Evolutionary conservation across 1,140 invertebrate species (phyloP).

Genomic region (Bactericera cockerelli): DNA sequence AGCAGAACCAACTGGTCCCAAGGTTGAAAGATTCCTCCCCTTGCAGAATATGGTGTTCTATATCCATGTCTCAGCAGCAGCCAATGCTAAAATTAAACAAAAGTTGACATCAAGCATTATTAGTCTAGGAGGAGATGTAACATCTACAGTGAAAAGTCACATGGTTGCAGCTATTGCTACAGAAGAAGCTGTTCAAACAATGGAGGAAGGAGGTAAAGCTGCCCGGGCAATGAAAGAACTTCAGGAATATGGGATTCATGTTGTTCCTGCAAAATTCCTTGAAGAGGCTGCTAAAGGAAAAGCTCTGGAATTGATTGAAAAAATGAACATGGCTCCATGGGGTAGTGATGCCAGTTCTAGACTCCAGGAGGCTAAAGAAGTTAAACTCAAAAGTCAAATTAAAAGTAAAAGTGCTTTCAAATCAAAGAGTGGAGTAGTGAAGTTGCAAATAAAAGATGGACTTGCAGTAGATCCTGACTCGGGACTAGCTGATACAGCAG

Average conservation of each 20-base stretch:
- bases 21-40: conserved; percentile 34
- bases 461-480: conserved; percentile 81
- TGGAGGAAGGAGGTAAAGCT: conserved; percentile 49
- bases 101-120: conserved; percentile 43
- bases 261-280: conserved; percentile 62
- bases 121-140: conserved; percentile 57
- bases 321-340: conserved; percentile 34
- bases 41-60: conserved; percentile 67
- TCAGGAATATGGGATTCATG: conserved; percentile 52
- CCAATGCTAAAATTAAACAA: conserved; percentile 38
- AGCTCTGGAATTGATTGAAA: conserved; percentile 27
- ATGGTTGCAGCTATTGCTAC: conserved; percentile 62
- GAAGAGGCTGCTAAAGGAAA: conserved; percentile 34
- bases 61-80: conserved; percentile 41
- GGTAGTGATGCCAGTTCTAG: conserved; percentile 31
- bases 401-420: not conserved
- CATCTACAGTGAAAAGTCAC: conserved; percentile 43
- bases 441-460: conserved; percentile 70
- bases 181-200: conserved; percentile 24
- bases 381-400: conserved; percentile 22
- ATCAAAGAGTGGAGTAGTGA: conserved; percentile 34
- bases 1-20: conserved; percentile 26
- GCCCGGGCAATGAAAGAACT: conserved; percentile 47
- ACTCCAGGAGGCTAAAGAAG: conserved; percentile 35
- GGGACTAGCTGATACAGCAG: conserved; percentile 56